Evolutionary conservation across 2,888 invertebrate genomes (phyloP), one percentile per base, ranked within the genome.

Genomic region (Drosophila buzzatii): DNA sequence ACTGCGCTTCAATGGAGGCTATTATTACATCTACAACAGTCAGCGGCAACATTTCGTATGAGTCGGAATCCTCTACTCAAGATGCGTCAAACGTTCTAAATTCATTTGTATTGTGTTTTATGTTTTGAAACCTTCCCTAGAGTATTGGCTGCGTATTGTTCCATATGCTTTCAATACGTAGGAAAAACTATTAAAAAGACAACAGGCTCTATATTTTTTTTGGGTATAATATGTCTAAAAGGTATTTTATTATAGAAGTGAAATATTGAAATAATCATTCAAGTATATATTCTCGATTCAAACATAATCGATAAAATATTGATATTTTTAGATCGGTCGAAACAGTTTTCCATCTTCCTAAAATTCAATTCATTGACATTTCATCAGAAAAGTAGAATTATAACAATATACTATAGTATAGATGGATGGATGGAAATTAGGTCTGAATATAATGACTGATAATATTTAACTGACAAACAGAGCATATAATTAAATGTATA

Each of bases 21-120:
- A 78, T 56, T 84, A 84, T 55, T 84, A 85, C 27, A 53, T 84
- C 23, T 80, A 84, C 31, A 84, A 82, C 35, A 77, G 44, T 58
- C 71, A 61, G 31, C 75, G 64, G 33, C 68, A 61, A 31, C 72
- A 57, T 31, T 59, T 66, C n/a, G 27, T 73, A 35, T 69, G 64
- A 58, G 33, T 12, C 27, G 8, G 20, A 23, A 9, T 39, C 57
- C 23, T 61, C 39, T 27, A n/a, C n/a, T 33, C n/a, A 27, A 27
- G 37, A 23, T 9, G n/a, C 27, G 44, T 58, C 12, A 14, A 8
- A 8, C 8, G 18, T 45, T 45, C 20, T 27, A 27, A 45, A 45
- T 31, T 27, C 20, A 39, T 12, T 20, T 10, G 18, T 37, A 44
- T 37, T 27, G 45, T 37, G 20, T 18, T 42, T 41, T 56, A 18